Evolutionary conservation across 2,797 vertebrate genomes (phyloP).

Genomic region (Sparus aurata): DNA sequence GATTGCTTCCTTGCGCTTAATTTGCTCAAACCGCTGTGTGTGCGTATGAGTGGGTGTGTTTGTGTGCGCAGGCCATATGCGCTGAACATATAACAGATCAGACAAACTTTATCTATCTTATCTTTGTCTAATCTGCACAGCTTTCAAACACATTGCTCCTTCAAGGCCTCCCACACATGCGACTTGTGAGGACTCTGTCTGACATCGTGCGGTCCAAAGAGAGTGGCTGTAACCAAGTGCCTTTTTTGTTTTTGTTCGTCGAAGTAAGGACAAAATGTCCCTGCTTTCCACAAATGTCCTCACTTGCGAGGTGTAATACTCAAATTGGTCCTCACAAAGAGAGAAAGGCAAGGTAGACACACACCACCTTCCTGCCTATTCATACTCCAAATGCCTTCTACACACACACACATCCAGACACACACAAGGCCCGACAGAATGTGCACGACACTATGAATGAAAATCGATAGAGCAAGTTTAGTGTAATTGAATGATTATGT

Average conservation of each 20-base stretch:
- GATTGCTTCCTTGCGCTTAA: slow-evolving; percentile 18
- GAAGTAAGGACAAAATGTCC: not conserved
- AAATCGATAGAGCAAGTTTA: slow-evolving; percentile 73
- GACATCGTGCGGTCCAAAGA: not conserved
- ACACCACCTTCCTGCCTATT: slow-evolving; percentile 32
- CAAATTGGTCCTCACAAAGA: slow-evolving; percentile 27
- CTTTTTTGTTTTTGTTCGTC: not conserved
- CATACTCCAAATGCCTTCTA: slow-evolving; percentile 28
- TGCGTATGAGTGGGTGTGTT: not conserved
- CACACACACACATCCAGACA: slow-evolving; percentile 25
- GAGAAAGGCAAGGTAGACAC: slow-evolving; percentile 18
- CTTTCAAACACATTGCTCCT: slow-evolving; percentile 13
- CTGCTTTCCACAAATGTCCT: slow-evolving; percentile 8
- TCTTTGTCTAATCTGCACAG: not conserved
- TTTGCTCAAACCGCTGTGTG: not conserved
- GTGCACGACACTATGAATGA: slow-evolving; percentile 54
- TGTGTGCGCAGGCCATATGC: not conserved
- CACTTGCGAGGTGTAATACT: slow-evolving; percentile 10
- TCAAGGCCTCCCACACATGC: not conserved
- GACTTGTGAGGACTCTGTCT: not conserved
- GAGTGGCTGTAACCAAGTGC: not conserved
- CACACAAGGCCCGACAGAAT: slow-evolving; percentile 16
- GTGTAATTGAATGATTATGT: slow-evolving; percentile 71
- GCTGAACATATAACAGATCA: not conserved
- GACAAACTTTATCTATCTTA: too few species aligned